phyloP scores from a whole-genome alignment of 2,113 vertebrate species.

The Cranoglanis bouderius region DNA sequence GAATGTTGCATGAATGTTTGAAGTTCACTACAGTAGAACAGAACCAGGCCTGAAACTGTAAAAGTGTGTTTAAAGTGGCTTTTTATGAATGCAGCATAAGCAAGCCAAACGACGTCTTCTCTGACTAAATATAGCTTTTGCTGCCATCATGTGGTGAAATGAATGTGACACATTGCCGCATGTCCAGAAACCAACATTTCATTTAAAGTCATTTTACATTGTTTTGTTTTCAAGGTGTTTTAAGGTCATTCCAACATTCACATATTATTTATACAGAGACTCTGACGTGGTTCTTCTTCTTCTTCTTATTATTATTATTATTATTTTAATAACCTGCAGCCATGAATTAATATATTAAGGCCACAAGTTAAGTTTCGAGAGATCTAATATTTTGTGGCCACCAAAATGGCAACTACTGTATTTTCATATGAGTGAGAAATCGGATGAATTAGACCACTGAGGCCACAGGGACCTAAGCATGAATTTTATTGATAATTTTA shows the following conservation, averaged over 20 bases:
- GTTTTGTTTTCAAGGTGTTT: neutral
- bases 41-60: neutral
- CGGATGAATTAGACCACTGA: too few relatives aligned
- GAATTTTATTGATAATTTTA: too few relatives aligned
- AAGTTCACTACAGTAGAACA: neutral
- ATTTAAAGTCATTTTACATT: neutral
- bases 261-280: too few relatives aligned
- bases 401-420: neutral
- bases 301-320: too few relatives aligned
- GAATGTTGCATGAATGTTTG: neutral
- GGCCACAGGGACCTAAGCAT: too few relatives aligned
- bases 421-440: neutral
- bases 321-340: too few relatives aligned
- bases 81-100: neutral
- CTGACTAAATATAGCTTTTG: neutral
- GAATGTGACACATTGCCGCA: neutral
- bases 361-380: neutral
- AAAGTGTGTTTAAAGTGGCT: neutral
- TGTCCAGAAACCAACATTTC: neutral
- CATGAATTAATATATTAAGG: neutral
- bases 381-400: neutral
- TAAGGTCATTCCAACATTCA: neutral
- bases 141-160: conserved; percentile 27
- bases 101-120: neutral
- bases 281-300: too few relatives aligned